Evolutionary conservation across 2,797 vertebrate genomes (phyloP), one percentile per base, ranked within the genome.

Genomic region (Heterohyrax brucei): DNA sequence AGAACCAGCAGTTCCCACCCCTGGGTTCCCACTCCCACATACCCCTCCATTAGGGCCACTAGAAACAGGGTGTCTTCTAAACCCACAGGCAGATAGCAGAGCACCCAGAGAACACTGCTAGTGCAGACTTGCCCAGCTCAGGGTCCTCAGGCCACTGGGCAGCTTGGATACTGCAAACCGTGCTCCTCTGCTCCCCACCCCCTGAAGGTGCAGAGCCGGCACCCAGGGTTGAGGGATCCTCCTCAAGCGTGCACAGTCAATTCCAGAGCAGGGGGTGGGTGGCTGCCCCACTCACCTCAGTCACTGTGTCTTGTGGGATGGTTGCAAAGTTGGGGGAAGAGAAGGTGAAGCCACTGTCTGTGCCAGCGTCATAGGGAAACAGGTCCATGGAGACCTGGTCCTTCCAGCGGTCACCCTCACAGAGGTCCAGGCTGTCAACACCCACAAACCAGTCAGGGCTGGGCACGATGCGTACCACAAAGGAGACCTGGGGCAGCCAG

Each of bases 391-490:
- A 98, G 2, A 99, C 95, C 75, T 98, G 99, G 10, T 99, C 99
- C 97, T 98, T 99, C 99, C 99, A 99, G 56, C 95, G 98, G 84
- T 98, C 98, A 10, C 99, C 99, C 2, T 99, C 99, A 56, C 99
- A 99, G 79, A 99, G 98, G 94, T 99, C 99, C 81, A 99, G 84
- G 89, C 99, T 99, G 97, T 99, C 99, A 86, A 99, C 96, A 3
- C 99, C 99, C 97, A 99, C 99, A 96, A 99, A 99, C 99, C 99
- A 99, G 98, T 99, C 99, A 0, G 99, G 99, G 94, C 99, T 99
- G 10, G 99, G 99, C 92, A 99, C 98, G 10, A 99, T 98, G 33
- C 99, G 99, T 64, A 99, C 99, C 3, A 99, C 99, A 86, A 99
- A 99, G 0, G 99, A 99, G 95, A 99, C 98, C 99, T 99, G 98